Conservation (phyloP, 2,113 vertebrate genomes). For the Azemiops feae region DNA sequence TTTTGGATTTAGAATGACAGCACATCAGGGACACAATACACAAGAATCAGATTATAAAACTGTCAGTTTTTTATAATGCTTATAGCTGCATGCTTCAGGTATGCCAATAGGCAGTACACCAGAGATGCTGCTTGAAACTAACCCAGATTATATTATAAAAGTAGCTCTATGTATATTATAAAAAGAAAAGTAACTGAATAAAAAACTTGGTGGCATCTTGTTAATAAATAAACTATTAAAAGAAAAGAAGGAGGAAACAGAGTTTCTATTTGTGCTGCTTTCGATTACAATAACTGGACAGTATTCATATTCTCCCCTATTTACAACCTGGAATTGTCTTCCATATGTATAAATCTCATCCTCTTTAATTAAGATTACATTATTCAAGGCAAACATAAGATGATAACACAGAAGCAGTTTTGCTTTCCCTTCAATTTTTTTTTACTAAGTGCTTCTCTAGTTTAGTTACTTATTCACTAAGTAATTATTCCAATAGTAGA, state of each 20-base stretch:
- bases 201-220: background rate
- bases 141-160: background rate
- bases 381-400: conserved; percentile 62
- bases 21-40: background rate
- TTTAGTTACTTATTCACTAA: conserved; percentile 43
- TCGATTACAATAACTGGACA: conserved; percentile 22
- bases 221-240: background rate
- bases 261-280: conserved; percentile 34
- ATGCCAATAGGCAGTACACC: background rate
- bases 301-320: conserved; percentile 30
- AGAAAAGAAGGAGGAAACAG: background rate
- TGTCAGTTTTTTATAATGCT: background rate
- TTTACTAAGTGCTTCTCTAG: conserved; percentile 17
- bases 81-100: background rate
- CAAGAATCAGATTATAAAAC: background rate
- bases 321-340: conserved; percentile 42
- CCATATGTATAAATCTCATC: conserved; percentile 50
- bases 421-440: conserved; percentile 47
- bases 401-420: conserved; percentile 57
- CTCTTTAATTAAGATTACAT: conserved; percentile 50
- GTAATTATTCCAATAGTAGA: background rate
- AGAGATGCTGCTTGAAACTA: background rate
- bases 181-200: background rate
- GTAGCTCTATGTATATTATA: background rate
- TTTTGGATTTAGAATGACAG: background rate